A percentile compares a stretch with the other conserved stretches of the same genome.
Conservation (phyloP, 2,888 invertebrate genomes). For the Psylliodes chrysocephalus region DNA sequence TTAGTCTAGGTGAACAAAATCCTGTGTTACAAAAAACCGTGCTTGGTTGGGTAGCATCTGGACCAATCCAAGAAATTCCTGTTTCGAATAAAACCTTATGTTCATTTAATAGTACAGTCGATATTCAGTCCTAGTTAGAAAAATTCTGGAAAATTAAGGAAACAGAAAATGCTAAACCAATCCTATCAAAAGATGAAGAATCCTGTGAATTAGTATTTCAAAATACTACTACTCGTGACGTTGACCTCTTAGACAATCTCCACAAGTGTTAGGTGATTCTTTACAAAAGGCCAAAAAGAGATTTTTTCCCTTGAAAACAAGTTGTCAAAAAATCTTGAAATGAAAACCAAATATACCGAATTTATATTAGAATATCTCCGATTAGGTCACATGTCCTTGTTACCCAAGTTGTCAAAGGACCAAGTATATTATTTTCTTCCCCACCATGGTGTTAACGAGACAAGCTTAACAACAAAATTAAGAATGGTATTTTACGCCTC, state of each 20-base stretch:
- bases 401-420: not conserved
- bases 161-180: not conserved
- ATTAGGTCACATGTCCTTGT: not conserved
- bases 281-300: not conserved
- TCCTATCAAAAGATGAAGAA: not conserved
- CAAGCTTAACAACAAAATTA: not conserved
- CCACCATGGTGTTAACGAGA: not conserved
- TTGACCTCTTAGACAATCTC: not conserved
- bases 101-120: not conserved
- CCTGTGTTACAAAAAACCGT: not conserved
- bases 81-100: too few relatives aligned
- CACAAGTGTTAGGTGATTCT: not conserved
- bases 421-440: not conserved
- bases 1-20: not conserved
- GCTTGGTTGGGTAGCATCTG: not conserved
- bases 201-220: not conserved
- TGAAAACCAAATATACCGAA: not conserved
- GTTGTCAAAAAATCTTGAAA: not conserved
- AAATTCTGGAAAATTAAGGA: not conserved
- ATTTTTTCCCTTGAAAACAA: not conserved
- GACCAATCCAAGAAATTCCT: too few relatives aligned
- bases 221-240: not conserved
- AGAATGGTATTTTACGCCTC: not conserved
- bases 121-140: not conserved
- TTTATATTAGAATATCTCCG: not conserved